Conservation (phyloP, 2,797 vertebrate species). For the Catharus ustulatus region DNA sequence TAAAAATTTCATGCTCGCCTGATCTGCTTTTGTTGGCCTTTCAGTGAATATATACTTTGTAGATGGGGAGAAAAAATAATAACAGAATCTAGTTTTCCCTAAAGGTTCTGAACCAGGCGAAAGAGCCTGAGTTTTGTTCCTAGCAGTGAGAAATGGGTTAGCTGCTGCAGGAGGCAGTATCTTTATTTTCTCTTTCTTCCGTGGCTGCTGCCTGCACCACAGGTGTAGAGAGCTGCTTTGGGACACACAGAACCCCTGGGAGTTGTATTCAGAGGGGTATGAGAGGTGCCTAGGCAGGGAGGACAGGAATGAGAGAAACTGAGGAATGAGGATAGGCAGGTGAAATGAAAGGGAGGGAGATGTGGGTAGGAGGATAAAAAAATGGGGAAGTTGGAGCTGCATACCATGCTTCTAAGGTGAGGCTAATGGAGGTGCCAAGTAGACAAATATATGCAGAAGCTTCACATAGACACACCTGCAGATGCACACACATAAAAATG, state of each 20-base stretch:
- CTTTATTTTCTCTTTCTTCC: neutral
- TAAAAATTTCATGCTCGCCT: neutral
- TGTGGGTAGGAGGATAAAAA: neutral
- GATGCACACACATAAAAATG: neutral
- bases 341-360: neutral
- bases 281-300: neutral
- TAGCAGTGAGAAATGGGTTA: accelerated
- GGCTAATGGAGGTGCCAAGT: neutral
- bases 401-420: neutral
- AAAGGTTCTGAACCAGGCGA: neutral
- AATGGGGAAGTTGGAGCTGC: neutral
- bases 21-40: neutral
- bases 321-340: neutral
- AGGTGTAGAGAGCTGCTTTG: neutral
- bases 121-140: neutral
- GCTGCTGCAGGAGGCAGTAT: neutral
- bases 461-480: neutral
- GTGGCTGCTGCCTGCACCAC: neutral
- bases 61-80: neutral
- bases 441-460: neutral
- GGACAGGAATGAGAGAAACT: neutral
- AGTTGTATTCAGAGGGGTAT: neutral
- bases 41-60: neutral
- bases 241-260: neutral
- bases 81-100: neutral